Evolutionary conservation across 2,797 vertebrate genomes (phyloP).

Genomic region (Thalassophryne amazonica): DNA sequence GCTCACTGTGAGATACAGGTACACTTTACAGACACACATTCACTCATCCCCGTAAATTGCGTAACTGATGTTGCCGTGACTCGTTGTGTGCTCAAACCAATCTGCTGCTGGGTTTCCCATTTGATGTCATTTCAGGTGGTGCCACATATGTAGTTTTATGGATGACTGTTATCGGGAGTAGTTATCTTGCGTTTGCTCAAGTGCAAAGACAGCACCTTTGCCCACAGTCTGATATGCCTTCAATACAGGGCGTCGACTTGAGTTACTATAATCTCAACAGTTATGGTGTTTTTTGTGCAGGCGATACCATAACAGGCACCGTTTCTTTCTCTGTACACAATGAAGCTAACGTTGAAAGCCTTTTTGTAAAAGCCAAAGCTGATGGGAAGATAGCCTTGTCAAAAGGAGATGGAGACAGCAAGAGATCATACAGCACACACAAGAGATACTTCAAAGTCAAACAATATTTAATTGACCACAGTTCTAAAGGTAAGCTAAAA

Average conservation of each 20-base stretch:
- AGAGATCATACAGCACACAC: slow-evolving; percentile 68
- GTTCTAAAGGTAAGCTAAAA: slow-evolving; percentile 69
- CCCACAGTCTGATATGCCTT: no score
- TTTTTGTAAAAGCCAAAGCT: slow-evolving; percentile 84
- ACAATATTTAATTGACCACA: slow-evolving; percentile 77
- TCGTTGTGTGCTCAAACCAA: no score
- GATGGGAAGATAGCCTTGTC: slow-evolving; percentile 86
- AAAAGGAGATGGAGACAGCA: slow-evolving; percentile 55
- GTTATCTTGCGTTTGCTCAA: no score
- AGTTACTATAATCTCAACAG: slow-evolving; percentile 17
- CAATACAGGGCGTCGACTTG: slow-evolving; percentile 23
- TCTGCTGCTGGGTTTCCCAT: no score
- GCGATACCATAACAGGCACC: slow-evolving; percentile 83
- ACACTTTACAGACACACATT: no score
- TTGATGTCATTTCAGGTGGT: no score
- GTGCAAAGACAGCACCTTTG: no score
- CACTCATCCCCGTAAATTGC: no score
- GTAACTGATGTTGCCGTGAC: no score
- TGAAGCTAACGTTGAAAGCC: slow-evolving; percentile 80
- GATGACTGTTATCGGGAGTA: no score
- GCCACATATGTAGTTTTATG: no score
- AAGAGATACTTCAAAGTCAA: slow-evolving; percentile 87
- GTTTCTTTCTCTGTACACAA: slow-evolving; percentile 80
- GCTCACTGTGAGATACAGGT: no score
- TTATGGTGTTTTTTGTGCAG: slow-evolving; percentile 78